These are phyloP conservation scores for Aptenodytes patagonicus DNA, from an alignment of 2,113 vertebrate genomes.

Conservation along the genomic window DNA sequence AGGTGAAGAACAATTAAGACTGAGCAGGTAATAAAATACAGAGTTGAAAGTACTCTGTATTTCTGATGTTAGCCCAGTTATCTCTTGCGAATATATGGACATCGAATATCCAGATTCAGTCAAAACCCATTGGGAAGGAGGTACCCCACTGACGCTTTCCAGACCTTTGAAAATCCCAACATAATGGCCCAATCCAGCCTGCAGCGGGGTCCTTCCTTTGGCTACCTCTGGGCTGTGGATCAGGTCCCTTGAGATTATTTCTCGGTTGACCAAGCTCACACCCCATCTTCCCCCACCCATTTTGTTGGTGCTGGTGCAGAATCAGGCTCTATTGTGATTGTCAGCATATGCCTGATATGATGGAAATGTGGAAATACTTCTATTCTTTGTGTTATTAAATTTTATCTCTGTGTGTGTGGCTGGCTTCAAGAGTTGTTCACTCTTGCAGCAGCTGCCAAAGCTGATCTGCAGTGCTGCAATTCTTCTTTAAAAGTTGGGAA, in stretches of 20 bases:
- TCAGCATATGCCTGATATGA: background rate
- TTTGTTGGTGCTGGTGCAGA: background rate
- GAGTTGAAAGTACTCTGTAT: background rate
- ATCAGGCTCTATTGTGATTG: background rate
- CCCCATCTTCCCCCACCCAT: background rate
- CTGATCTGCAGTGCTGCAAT: background rate
- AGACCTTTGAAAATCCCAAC: background rate
- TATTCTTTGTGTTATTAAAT: background rate
- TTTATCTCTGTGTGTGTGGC: background rate
- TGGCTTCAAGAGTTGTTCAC: background rate
- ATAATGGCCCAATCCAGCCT: background rate
- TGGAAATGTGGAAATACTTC: background rate
- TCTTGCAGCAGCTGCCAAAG: background rate
- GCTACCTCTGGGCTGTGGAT: background rate
- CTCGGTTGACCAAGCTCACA: background rate
- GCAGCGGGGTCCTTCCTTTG: background rate
- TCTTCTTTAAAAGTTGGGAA: constrained; percentile 8
- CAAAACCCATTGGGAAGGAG: background rate
- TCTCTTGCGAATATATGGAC: background rate
- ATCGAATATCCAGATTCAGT: background rate
- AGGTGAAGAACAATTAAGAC: background rate
- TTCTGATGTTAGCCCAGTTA: background rate
- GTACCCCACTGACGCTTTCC: background rate
- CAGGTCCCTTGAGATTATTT: background rate
- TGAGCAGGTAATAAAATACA: background rate